Evolutionary conservation across 2,113 vertebrate genomes (phyloP).

Genomic region (Pedionomus torquatus): DNA sequence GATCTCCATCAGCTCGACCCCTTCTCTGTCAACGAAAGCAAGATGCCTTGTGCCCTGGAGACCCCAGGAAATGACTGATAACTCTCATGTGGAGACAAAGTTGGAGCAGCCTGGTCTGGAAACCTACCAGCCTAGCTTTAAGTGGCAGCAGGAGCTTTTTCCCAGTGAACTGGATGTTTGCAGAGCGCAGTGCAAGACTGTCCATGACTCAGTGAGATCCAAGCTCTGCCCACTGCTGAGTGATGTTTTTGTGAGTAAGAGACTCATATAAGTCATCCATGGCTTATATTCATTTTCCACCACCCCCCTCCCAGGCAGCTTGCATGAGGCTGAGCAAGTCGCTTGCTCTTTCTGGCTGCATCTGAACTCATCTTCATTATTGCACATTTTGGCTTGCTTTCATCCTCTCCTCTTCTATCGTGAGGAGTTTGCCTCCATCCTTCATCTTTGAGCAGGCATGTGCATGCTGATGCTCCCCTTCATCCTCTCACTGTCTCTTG

Average conservation of each 20-base stretch:
- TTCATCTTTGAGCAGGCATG: background rate
- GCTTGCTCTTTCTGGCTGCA: background rate
- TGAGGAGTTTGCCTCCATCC: background rate
- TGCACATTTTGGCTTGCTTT: slow-evolving; percentile 14
- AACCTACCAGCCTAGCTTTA: background rate
- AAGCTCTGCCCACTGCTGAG: background rate
- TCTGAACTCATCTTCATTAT: background rate
- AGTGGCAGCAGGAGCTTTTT: background rate
- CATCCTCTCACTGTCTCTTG: background rate
- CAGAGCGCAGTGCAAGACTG: background rate
- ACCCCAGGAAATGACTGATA: background rate
- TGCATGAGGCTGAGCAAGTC: background rate
- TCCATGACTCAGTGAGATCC: background rate
- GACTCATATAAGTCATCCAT: background rate
- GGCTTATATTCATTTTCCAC: background rate
- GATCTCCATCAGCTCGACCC: background rate
- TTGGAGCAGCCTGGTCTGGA: background rate
- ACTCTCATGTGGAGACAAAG: background rate
- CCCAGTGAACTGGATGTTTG: background rate
- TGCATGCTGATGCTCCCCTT: slow-evolving; percentile 7
- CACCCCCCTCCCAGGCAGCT: background rate
- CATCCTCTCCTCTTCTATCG: background rate
- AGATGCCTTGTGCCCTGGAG: background rate
- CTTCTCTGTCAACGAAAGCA: background rate
- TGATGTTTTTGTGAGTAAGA: background rate